Conservation (phyloP, 2,888 invertebrate species). For the Acronicta leporina region DNA sequence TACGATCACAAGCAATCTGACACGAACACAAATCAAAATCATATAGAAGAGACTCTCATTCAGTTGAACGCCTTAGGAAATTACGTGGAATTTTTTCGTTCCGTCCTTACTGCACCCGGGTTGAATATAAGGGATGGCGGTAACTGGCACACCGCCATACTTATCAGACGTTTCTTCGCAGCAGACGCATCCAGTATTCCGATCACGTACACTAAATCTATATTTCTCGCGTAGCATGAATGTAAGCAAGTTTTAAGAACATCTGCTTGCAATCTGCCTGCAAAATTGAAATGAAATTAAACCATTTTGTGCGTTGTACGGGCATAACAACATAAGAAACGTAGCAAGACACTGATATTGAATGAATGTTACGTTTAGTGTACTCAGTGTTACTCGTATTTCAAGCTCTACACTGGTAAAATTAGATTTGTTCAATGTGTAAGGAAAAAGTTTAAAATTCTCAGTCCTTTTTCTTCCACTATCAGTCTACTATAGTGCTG, state of each 20-base stretch:
- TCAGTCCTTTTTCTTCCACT: slow-evolving; percentile 3
- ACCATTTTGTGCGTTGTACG: slow-evolving; percentile 24
- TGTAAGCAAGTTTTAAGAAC: slow-evolving; percentile 66
- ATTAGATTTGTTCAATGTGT: slow-evolving; percentile 23
- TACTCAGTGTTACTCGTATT: slow-evolving; percentile 28
- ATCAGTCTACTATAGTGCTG: slow-evolving; percentile 24
- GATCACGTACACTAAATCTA: slow-evolving; percentile 67
- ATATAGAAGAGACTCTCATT: slow-evolving; percentile 27
- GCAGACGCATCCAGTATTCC: slow-evolving; percentile 47
- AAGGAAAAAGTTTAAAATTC: too few species aligned
- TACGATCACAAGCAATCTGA: slow-evolving; percentile 20
- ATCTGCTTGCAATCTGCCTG: slow-evolving; percentile 57
- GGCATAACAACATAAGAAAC: slow-evolving; percentile 22
- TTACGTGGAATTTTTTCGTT: slow-evolving; percentile 45
- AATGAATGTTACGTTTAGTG: slow-evolving; percentile 35
- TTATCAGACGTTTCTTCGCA: slow-evolving; percentile 41
- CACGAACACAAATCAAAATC: slow-evolving; percentile 37
- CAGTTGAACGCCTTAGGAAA: slow-evolving; percentile 38
- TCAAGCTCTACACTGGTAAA: slow-evolving; percentile 23
- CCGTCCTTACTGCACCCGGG: slow-evolving; percentile 43
- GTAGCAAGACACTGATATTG: slow-evolving; percentile 16
- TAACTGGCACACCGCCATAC: slow-evolving; percentile 51
- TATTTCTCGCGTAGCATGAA: slow-evolving; percentile 62
- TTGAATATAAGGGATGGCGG: slow-evolving; percentile 27
- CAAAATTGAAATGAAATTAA: slow-evolving; percentile 52